Evolutionary conservation across 2,888 invertebrate genomes (phyloP), one percentile per base, ranked within the genome.

Genomic region (Sceliomorpha sp.): DNA sequence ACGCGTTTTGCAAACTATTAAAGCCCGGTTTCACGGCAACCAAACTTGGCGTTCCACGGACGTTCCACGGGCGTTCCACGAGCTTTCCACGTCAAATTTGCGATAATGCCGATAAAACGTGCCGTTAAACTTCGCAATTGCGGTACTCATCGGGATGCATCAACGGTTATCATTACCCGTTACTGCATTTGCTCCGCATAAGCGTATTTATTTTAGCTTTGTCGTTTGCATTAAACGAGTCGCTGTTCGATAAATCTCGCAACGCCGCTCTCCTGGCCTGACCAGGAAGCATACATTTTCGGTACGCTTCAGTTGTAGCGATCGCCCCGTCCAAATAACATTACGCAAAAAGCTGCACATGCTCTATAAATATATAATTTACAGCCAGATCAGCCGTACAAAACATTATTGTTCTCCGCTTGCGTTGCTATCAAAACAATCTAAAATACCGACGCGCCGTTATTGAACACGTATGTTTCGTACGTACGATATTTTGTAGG

Each of bases 121-220:
- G 31, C 50, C 51, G 55, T 50, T 56, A 56, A 56, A 50, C 36
- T 20, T 68, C 45, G 40, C 55, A 45, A 40, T 69, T 62, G 58
- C 32, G 68, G 56, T 47, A 51, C 51, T 51, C 51, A 53, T 58
- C 45, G 51, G 13, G 39, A 69, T 37, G 42, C 62, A 42, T 69
- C 62, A 58, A 59, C 48, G 58, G 44, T 58, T 63, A 63, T 63
- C 63, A 69, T 69, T 63, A 53, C 36, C 26, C 47, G 62, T 58
- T 63, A 58, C 58, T 50, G 51, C 40, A 59, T 69, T 69, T 53
- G 37, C 26, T 37, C 12, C 58, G 42, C 31, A 69, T 63, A 53
- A 63, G 36, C 39, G 69, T 63, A 69, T 63, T 69, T 69, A 69
- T 69, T 58, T 69, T 63, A 58, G 58, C 63, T 58, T 40, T 56